Percentiles rank a stretch among this genome's conserved stretches.
Evolutionary conservation across 2,888 invertebrate species (phyloP).

Genomic region (Chydorus sphaericus): DNA sequence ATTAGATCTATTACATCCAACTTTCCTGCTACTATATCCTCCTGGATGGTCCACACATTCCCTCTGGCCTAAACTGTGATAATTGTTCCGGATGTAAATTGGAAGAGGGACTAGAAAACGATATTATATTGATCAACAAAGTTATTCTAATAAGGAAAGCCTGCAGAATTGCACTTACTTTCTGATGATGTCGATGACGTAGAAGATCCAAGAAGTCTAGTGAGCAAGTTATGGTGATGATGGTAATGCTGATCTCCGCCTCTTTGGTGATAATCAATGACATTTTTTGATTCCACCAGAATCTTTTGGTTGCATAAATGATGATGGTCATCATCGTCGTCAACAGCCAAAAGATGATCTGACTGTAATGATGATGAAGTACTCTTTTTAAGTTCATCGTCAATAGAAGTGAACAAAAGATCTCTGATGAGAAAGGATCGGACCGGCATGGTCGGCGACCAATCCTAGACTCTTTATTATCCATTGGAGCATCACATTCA

Average conservation of each 20-base stretch:
- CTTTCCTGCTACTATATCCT: too few species aligned
- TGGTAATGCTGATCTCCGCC: too few species aligned
- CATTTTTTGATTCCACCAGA: neutral
- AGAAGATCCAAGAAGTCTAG: too few species aligned
- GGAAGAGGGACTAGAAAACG: neutral
- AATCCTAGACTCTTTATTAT: too few species aligned
- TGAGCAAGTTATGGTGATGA: too few species aligned
- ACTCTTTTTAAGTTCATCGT: neutral
- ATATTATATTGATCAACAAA: neutral
- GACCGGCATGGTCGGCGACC: slow-evolving; percentile 6
- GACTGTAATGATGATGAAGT: neutral
- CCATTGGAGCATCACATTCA: too few species aligned
- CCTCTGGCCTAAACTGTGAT: too few species aligned
- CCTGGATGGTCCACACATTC: too few species aligned
- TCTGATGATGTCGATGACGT: neutral
- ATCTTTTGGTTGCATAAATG: too few species aligned
- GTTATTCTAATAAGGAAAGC: neutral
- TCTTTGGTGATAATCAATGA: neutral
- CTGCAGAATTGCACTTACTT: neutral
- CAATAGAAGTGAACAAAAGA: neutral
- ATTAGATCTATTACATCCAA: too few species aligned
- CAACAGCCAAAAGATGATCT: neutral
- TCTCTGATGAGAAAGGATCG: slow-evolving; percentile 1
- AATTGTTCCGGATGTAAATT: slow-evolving; percentile 4
- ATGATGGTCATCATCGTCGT: neutral